A percentile compares a stretch with the other conserved stretches of the same genome.
Conservation (phyloP, 2,888 invertebrate genomes). For the Dorcus parallelipipedus region DNA sequence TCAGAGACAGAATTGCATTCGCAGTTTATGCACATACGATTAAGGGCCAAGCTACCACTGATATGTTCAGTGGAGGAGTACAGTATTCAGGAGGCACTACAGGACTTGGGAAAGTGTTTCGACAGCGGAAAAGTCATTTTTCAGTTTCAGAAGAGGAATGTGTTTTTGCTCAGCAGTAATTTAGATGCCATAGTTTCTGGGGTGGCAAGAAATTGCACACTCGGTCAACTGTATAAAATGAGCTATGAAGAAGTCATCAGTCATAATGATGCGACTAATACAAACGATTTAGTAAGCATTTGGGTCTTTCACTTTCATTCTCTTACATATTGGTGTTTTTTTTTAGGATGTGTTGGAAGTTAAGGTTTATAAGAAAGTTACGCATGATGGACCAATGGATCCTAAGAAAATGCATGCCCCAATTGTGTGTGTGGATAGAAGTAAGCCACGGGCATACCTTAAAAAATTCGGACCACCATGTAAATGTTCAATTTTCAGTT, state of each 20-base stretch:
- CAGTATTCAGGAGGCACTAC: slow-evolving; percentile 61
- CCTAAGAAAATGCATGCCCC: slow-evolving; percentile 50
- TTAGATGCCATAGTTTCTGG: slow-evolving; percentile 57
- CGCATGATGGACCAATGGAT: slow-evolving; percentile 55
- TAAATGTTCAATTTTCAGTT: no score
- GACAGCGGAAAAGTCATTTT: slow-evolving; percentile 73
- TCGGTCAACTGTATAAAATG: slow-evolving; percentile 48
- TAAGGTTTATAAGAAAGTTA: slow-evolving; percentile 60
- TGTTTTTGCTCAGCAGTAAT: slow-evolving; percentile 64
- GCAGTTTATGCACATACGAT: slow-evolving; percentile 67
- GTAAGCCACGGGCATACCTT: slow-evolving; percentile 46
- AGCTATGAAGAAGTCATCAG: no score
- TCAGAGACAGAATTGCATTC: slow-evolving; percentile 61
- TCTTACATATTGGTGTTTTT: slow-evolving; percentile 3
- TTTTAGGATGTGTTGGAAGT: slow-evolving; percentile 59
- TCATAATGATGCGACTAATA: slow-evolving; percentile 3
- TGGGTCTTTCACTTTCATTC: not conserved
- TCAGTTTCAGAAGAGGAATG: slow-evolving; percentile 61
- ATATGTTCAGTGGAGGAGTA: slow-evolving; percentile 59
- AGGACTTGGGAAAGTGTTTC: slow-evolving; percentile 64
- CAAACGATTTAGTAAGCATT: not conserved
- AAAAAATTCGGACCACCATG: no score
- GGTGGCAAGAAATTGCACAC: slow-evolving; percentile 52
- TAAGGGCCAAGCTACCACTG: slow-evolving; percentile 64
- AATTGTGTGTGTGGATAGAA: slow-evolving; percentile 62